phyloP scores from a whole-genome alignment of 2,888 invertebrate genomes.

The Apoderus coryli region DNA sequence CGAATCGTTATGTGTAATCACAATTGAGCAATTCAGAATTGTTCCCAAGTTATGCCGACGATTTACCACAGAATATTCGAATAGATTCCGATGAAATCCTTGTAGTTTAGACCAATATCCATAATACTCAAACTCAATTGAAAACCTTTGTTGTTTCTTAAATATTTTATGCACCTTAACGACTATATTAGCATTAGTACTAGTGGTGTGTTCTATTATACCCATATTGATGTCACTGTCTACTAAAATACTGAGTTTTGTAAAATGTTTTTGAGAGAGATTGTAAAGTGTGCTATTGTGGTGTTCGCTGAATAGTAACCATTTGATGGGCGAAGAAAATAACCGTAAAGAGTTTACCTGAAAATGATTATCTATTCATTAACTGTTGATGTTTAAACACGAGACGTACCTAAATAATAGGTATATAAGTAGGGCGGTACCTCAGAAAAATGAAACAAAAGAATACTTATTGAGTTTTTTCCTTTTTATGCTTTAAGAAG shows the following conservation, averaged over 20 bases:
- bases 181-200: slow-evolving; percentile 24
- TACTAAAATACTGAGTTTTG: slow-evolving; percentile 26
- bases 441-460: no score
- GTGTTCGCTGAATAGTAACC: no score
- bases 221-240: slow-evolving; percentile 40
- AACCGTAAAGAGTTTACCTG: no score
- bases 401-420: no score
- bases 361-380: no score
- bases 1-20: slow-evolving; percentile 44
- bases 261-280: slow-evolving; percentile 13
- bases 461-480: no score
- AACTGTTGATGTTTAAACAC: no score
- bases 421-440: no score
- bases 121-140: slow-evolving; percentile 20
- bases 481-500: no score
- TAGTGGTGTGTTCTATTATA: no score
- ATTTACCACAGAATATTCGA: slow-evolving; percentile 21
- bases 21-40: slow-evolving; percentile 39
- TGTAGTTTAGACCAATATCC: slow-evolving; percentile 20
- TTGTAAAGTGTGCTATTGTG: background rate
- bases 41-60: slow-evolving; percentile 35
- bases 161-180: slow-evolving; percentile 21
- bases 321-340: no score
- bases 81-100: slow-evolving; percentile 13
- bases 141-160: slow-evolving; percentile 17